phyloP scores from a whole-genome alignment of 1,140 invertebrate species.

The Micrasema minimum region DNA sequence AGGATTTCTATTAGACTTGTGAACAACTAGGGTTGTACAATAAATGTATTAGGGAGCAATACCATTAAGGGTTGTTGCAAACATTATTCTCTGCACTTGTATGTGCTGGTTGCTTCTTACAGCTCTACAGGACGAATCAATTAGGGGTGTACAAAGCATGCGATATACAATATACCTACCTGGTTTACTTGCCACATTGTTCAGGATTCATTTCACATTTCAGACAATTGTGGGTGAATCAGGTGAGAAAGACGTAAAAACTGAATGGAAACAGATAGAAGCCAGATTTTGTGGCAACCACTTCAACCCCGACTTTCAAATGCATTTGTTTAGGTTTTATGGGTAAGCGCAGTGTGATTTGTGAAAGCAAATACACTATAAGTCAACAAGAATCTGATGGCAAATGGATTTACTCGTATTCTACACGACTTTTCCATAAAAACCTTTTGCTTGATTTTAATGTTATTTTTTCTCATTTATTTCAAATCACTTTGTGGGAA shows the following conservation, averaged over 20 bases:
- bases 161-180: not conserved
- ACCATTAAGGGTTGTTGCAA: conserved; percentile 36
- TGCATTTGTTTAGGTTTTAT: too few relatives aligned
- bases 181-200: conserved; percentile 18
- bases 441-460: too few relatives aligned
- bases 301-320: not conserved
- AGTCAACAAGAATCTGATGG: too few relatives aligned
- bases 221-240: not conserved
- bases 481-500: too few relatives aligned
- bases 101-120: conserved; percentile 10
- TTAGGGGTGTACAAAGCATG: conserved; percentile 35
- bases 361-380: too few relatives aligned
- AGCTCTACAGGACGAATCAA: conserved; percentile 37
- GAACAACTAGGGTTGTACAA: conserved; percentile 1
- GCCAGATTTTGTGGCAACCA: too few relatives aligned
- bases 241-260: not conserved
- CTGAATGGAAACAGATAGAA: too few relatives aligned
- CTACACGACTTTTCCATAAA: too few relatives aligned
- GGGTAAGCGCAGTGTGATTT: too few relatives aligned
- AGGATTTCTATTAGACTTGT: conserved; percentile 20
- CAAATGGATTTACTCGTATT: too few relatives aligned
- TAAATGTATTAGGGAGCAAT: conserved; percentile 36
- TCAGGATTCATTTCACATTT: conserved; percentile 23
- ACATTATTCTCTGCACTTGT: conserved; percentile 39
- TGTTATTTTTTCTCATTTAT: too few relatives aligned